A percentile compares a stretch with the other conserved stretches of the same genome.
Evolutionary conservation across 2,888 invertebrate species (phyloP).

Genomic region (Deroplatys truncata): DNA sequence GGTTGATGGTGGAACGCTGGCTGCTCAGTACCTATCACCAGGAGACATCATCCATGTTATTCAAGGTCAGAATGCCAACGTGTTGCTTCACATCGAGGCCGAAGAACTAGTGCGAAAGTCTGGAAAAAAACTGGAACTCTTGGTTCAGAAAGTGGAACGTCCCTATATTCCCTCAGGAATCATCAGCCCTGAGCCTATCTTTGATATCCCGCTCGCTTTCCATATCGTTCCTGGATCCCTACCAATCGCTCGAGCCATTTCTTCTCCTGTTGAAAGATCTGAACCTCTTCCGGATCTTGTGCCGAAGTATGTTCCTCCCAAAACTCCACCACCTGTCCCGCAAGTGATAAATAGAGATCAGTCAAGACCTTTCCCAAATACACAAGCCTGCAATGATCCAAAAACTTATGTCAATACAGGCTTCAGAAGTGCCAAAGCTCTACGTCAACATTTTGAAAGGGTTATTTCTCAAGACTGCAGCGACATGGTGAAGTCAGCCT

Average conservation of each 20-base stretch:
- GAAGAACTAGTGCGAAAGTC: not conserved
- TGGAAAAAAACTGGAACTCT: not conserved
- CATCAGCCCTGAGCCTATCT: not conserved
- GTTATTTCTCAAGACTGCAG: not conserved
- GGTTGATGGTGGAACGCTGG: not conserved
- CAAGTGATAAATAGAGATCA: not conserved
- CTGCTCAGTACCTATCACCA: not conserved
- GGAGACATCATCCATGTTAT: not conserved
- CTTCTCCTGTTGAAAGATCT: not conserved
- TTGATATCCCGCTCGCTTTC: not conserved
- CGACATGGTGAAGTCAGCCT: not conserved
- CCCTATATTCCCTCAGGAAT: not conserved
- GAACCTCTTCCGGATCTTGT: not conserved
- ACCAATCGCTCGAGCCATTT: not conserved
- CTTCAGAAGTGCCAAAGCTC: not conserved
- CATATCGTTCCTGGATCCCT: too few species aligned
- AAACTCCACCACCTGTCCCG: not conserved
- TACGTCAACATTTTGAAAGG: not conserved
- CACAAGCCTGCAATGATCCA: not conserved
- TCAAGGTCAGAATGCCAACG: not conserved
- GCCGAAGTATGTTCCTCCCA: not conserved
- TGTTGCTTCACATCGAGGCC: not conserved
- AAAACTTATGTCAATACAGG: not conserved
- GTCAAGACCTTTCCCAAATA: not conserved
- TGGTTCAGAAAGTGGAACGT: not conserved